Conservation (phyloP, 2,113 vertebrate genomes). For the Hydrochoerus hydrochaeris region DNA sequence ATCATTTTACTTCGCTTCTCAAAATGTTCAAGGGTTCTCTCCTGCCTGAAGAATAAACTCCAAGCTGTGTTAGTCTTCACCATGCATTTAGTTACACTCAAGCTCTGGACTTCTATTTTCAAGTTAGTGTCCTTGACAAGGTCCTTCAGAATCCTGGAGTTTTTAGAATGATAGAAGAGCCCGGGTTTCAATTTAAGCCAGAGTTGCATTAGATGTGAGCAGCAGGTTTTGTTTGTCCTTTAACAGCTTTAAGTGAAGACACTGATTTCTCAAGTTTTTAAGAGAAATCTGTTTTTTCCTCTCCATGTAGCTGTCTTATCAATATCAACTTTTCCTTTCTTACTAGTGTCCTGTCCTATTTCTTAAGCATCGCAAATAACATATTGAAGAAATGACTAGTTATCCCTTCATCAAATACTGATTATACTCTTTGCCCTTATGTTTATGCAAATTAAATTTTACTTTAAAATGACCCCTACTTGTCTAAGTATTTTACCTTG, state of each 20-base stretch:
- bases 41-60: neutral
- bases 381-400: constrained; percentile 30
- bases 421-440: constrained; percentile 48
- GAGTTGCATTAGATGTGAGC: neutral
- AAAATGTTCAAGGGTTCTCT: neutral
- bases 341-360: neutral
- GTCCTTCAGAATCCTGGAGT: neutral
- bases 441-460: constrained; percentile 61
- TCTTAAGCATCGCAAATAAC: constrained; percentile 43
- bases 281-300: neutral
- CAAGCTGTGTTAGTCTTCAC: neutral
- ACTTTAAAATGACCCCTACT: constrained; percentile 39
- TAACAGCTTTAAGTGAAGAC: constrained; percentile 34
- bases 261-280: constrained; percentile 49
- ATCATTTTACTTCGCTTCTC: neutral
- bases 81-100: neutral
- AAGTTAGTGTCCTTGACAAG: constrained; percentile 41
- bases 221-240: neutral
- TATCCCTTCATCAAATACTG: neutral
- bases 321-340: neutral
- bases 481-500: constrained; percentile 14
- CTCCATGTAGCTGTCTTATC: neutral
- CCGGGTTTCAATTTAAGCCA: neutral
- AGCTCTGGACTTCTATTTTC: constrained; percentile 3
- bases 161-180: constrained; percentile 27